Evolutionary conservation across 1,140 invertebrate genomes (phyloP).

Genomic region (Rhyacophila brunnea): DNA sequence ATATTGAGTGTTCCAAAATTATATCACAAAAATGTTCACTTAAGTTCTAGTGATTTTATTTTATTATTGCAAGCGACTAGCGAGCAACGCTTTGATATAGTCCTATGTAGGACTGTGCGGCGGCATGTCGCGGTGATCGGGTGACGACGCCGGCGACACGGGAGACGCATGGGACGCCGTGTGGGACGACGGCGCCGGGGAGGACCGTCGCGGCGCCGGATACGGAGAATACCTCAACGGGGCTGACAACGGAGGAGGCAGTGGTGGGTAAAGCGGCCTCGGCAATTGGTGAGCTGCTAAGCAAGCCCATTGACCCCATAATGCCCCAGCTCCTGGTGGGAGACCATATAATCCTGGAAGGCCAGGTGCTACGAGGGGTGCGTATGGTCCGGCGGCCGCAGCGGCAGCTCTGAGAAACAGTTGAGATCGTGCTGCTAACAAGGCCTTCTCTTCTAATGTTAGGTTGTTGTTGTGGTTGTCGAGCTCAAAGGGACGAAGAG

Average conservation of each 20-base stretch:
- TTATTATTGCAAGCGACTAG: too few species aligned
- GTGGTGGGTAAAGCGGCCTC: slow-evolving; percentile 53
- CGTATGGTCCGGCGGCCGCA: slow-evolving; percentile 58
- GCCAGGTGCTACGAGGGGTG: slow-evolving; percentile 49
- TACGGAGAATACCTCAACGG: slow-evolving; percentile 58
- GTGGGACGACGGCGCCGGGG: slow-evolving; percentile 12
- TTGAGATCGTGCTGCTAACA: slow-evolving; percentile 67
- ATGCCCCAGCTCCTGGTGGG: slow-evolving; percentile 39
- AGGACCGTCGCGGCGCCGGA: slow-evolving; percentile 44
- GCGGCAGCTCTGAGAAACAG: slow-evolving; percentile 66
- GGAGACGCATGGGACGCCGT: slow-evolving; percentile 18
- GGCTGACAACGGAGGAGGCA: slow-evolving; percentile 41
- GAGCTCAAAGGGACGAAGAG: slow-evolving; percentile 71
- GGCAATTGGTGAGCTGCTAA: slow-evolving; percentile 57
- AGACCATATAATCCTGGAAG: slow-evolving; percentile 54
- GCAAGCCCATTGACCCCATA: slow-evolving; percentile 64
- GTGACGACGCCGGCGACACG: slow-evolving; percentile 52
- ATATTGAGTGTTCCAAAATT: too few species aligned
- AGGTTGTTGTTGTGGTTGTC: slow-evolving; percentile 70
- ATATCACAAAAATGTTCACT: too few species aligned
- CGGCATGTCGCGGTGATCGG: slow-evolving; percentile 55
- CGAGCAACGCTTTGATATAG: background rate
- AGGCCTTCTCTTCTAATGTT: slow-evolving; percentile 73
- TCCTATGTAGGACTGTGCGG: slow-evolving; percentile 58
- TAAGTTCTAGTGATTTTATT: too few species aligned